Base-by-base conservation (phyloP, 2,888 invertebrate genomes). In the Lamellibrachia columna region DNA sequence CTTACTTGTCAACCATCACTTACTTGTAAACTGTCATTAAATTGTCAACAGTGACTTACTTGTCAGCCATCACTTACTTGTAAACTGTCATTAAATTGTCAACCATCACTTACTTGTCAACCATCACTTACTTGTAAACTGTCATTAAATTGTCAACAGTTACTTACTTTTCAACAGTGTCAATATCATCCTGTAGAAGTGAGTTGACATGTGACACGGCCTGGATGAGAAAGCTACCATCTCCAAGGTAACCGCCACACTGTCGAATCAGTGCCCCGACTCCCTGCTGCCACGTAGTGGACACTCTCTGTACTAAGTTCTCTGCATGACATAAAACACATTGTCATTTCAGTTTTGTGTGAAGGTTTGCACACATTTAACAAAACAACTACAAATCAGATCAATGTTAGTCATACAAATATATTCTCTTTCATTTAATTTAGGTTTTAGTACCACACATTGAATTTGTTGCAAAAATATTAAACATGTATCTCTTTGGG, bases 301-400 rank as follows among this genome's bases (percentile, higher is more conserved):
- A 75, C n/a, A 75, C 75, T 75, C 75, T 75, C 22, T 75, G 75
- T 75, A 75, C 75, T 75, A 75, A 75, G 22, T 75, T 75, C 75
- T 75, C 75, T 75, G 75, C 6, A n/a, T 11, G 75, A 75, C 75
- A 22, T 75, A 75, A 75, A 75, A 22, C 75, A 75, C 22, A 22
- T 75, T 22, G 75, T 75, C 75, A 15, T 75, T 22, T 75, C n/a
- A 22, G 15, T 58, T 58, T 58, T 58, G 3, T 58, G 15, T 58
- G 58, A 11, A 58, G 2, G 8, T 58, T 58, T 58, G 9, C 7
- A 55, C 55, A 55, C 55, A 55, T 55, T 9, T 55, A 55, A 55
- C 8, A 55, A 55, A 55, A 55, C 55, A 55, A 55, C 55, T 9
- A 55, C 9, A 55, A 55, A 55, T 9, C 55, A 55, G 8, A 7